A percentile compares a stretch with the other conserved stretches of the same genome.
Evolutionary conservation across 2,888 invertebrate genomes (phyloP).

Genomic region (Cheilosia impressa): DNA sequence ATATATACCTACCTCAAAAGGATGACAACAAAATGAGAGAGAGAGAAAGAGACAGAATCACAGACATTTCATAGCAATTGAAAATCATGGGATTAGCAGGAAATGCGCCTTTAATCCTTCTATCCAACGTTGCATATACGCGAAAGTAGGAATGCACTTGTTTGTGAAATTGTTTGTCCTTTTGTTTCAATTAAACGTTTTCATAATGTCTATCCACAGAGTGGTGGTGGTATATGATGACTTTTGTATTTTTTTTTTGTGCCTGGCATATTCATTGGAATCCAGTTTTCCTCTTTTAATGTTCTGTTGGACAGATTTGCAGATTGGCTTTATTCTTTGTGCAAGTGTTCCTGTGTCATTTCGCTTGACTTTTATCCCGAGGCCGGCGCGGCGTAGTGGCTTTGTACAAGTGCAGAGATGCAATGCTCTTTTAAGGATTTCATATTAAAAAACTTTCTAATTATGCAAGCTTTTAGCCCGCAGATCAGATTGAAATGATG

Average conservation of each 20-base stretch:
- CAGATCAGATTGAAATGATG: too few species aligned
- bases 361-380: slow-evolving; percentile 21
- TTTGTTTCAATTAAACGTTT: slow-evolving; percentile 63
- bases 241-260: neutral
- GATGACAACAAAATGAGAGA: neutral
- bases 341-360: slow-evolving; percentile 40
- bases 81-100: slow-evolving; percentile 36
- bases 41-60: neutral
- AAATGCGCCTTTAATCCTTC: slow-evolving; percentile 47
- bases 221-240: neutral
- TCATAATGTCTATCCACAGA: slow-evolving; percentile 16
- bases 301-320: neutral
- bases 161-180: slow-evolving; percentile 37
- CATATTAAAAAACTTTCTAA: too few species aligned
- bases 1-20: neutral
- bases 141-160: slow-evolving; percentile 10
- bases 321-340: slow-evolving; percentile 24
- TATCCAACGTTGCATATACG: neutral
- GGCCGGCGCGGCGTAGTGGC: neutral
- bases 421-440: slow-evolving; percentile 14
- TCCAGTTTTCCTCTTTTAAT: neutral
- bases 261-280: slow-evolving; percentile 21
- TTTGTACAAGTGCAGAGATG: slow-evolving; percentile 6
- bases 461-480: too few species aligned
- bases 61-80: slow-evolving; percentile 18